Base-by-base conservation (phyloP, 1,140 invertebrate genomes). In the Pseudomyrmex pallidus region DNA sequence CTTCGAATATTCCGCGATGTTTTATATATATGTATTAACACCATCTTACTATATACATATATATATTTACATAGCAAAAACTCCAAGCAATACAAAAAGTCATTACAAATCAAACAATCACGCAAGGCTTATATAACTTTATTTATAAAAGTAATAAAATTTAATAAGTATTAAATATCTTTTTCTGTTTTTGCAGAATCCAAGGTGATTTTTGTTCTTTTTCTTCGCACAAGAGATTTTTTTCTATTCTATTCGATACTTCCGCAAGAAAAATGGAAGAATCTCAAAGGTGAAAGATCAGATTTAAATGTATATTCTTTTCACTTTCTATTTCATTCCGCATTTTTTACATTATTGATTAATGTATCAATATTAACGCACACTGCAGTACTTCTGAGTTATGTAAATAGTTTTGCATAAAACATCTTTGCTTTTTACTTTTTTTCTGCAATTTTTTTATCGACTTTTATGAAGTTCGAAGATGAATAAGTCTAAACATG, bases 201-300 rank as follows among this genome's bases (percentile, higher is more conserved):
- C 66, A 59, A 92, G 91, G 90, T 91, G 89, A 88, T 91, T 80
- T 76, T 83, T 35, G 72, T 63, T 73, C 13, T 78, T 50, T 62
- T 12, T 83, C 56, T 54, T 61, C n/a, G 52, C 17, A 76, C 13
- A 57, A 63, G 15, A 56, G 54, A 72, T 57, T 61, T 25, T 5
- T 25, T 50, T 66, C 25, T 72, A 10, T 67, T 62, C 20, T 20
- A 22, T 46, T 82, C 50, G 15, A 63, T 44, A 20, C 20, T 48
- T 17, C 1, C 22, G 74, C 25, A 48, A 4, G 64, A 83, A 87
- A 89, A 87, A 92, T 92, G 92, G 90, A 90, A 66, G 87, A 88
- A 50, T 83, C 87, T 20, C 82, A 90, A 50, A 90, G 90, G 92
- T 92, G 35, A 89, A 66, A 22, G n/a, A 17, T 0, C 0, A n/a